Conservation (phyloP, 2,113 vertebrate species). For the Heloderma charlesbogerti region DNA sequence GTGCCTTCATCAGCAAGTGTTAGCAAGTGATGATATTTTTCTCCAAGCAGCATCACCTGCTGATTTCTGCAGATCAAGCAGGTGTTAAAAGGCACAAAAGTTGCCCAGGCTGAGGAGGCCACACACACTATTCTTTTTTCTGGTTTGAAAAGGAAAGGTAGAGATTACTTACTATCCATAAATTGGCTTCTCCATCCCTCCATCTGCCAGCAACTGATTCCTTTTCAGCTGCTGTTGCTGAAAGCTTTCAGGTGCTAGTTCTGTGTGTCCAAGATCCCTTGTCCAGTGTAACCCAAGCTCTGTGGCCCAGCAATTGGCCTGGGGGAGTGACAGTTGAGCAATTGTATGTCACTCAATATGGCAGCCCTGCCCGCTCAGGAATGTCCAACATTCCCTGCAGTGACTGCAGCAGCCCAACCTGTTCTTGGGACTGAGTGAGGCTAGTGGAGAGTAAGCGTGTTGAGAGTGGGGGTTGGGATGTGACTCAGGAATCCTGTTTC, state of each 20-base stretch:
- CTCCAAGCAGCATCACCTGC: too few species aligned
- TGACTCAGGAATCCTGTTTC: not conserved
- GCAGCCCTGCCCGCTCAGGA: not conserved
- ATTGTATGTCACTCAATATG: not conserved
- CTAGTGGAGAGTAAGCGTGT: not conserved
- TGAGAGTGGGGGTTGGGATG: not conserved
- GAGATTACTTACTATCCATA: too few species aligned
- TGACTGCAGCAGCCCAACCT: not conserved
- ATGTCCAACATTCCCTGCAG: not conserved
- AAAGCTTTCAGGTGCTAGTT: not conserved
- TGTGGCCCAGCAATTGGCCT: not conserved
- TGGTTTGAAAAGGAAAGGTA: not conserved
- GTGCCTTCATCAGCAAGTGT: not conserved
- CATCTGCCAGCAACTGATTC: not conserved
- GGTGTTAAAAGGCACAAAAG: too few species aligned
- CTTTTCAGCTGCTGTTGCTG: not conserved
- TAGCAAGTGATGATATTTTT: too few species aligned
- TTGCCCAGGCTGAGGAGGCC: not conserved
- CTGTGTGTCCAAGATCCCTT: not conserved
- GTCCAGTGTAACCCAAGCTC: constrained; percentile 1
- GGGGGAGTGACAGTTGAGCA: not conserved
- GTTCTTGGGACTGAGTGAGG: not conserved
- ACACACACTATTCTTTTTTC: too few species aligned
- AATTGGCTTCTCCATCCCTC: not conserved
- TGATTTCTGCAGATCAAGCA: too few species aligned